A percentile compares a stretch with the other conserved stretches of the same genome.
Evolutionary conservation across 2,888 invertebrate species (phyloP).

Genomic region (Cephus nigrinus): DNA sequence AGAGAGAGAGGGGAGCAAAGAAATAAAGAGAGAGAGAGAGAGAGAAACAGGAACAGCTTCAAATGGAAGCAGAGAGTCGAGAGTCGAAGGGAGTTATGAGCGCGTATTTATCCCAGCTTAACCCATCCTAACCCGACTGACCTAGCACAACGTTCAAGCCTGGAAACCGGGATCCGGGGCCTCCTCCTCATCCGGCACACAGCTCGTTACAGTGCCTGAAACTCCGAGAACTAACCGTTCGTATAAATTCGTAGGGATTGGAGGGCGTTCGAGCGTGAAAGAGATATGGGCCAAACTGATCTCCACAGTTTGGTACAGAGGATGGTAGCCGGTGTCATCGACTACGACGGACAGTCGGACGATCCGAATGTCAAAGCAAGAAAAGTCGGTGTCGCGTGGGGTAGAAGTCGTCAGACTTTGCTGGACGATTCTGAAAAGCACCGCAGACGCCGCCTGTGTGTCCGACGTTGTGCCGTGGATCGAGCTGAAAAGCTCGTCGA

Average conservation of each 20-base stretch:
- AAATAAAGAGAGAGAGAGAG: neutral
- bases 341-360: too few relatives aligned
- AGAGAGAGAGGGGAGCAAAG: conserved; percentile 7
- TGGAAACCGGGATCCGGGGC: neutral
- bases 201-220: conserved; percentile 20
- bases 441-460: too few relatives aligned
- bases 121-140: conserved; percentile 30
- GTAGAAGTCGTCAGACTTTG: too few relatives aligned
- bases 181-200: conserved; percentile 12
- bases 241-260: conserved; percentile 56
- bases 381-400: too few relatives aligned
- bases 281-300: conserved; percentile 44
- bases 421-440: too few relatives aligned
- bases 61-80: neutral
- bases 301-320: too few relatives aligned
- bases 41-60: conserved; percentile 14
- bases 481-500: too few relatives aligned
- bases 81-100: conserved; percentile 34
- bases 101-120: conserved; percentile 53
- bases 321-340: too few relatives aligned
- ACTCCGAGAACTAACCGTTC: conserved; percentile 42
- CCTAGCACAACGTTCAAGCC: conserved; percentile 31
- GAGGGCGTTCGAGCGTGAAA: conserved; percentile 52
- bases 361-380: too few relatives aligned
- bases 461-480: too few relatives aligned